Conservation (phyloP, 2,888 invertebrate species). For the Coelopa pilipes region DNA sequence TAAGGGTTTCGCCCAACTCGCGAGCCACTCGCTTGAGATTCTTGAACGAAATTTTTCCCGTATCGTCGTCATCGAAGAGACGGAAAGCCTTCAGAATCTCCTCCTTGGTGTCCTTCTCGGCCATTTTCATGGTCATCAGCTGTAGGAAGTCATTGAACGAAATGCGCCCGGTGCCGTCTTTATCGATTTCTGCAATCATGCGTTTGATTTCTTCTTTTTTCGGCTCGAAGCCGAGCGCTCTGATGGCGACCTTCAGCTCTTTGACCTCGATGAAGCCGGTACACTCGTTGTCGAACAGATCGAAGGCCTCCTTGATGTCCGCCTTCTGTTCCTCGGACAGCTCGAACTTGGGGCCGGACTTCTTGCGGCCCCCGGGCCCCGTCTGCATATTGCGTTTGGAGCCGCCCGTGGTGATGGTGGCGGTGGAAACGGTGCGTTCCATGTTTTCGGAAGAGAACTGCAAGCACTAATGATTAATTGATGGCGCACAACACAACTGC, state of each 20-base stretch:
- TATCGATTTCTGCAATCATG: slow-evolving; percentile 91
- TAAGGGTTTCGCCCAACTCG: slow-evolving; percentile 93
- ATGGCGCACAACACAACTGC: background rate
- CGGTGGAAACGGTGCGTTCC: slow-evolving; percentile 39
- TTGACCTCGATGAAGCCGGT: slow-evolving; percentile 90
- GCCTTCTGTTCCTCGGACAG: slow-evolving; percentile 88
- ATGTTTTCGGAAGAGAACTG: slow-evolving; percentile 34
- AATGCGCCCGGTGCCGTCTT: slow-evolving; percentile 84
- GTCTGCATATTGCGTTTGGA: slow-evolving; percentile 26
- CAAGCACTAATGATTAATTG: slow-evolving; percentile 22
- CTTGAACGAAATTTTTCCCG: slow-evolving; percentile 94
- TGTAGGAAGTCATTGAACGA: slow-evolving; percentile 89
- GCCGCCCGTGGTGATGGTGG: slow-evolving; percentile 28
- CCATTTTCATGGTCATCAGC: slow-evolving; percentile 92
- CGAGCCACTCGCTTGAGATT: slow-evolving; percentile 94
- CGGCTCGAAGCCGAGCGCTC: slow-evolving; percentile 97
- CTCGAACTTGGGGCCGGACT: slow-evolving; percentile 81
- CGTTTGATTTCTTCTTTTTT: slow-evolving; percentile 97
- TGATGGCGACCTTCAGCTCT: slow-evolving; percentile 93
- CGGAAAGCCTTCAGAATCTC: slow-evolving; percentile 98
- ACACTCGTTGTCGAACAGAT: slow-evolving; percentile 91
- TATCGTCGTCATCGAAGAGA: slow-evolving; percentile 96
- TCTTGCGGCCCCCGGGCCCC: slow-evolving; percentile 69
- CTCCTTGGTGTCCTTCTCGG: slow-evolving; percentile 94
- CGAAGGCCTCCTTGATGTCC: slow-evolving; percentile 95